These are phyloP conservation scores for Aplysia californica DNA, from an alignment of 1,140 invertebrate genomes.

Conservation along the genomic window DNA sequence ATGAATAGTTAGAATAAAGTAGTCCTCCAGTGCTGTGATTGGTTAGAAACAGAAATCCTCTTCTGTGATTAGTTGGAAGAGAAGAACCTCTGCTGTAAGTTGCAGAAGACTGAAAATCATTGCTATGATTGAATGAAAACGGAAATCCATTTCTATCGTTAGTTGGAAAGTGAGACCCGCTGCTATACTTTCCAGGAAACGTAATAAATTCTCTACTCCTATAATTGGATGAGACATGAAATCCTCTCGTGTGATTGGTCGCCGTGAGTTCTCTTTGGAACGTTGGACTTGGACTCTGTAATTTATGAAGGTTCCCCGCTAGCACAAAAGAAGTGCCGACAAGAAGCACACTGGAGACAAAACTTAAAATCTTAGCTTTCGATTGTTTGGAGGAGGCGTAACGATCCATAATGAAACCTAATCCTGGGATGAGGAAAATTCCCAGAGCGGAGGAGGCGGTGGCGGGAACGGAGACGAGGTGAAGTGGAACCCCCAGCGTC, in stretches of 20 bases:
- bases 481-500: constrained; percentile 5
- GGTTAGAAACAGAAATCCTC: background rate
- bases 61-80: background rate
- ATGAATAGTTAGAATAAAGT: too few species aligned
- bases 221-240: too few species aligned
- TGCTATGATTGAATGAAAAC: background rate
- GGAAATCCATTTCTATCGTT: background rate
- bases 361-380: constrained; percentile 4
- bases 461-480: constrained; percentile 14
- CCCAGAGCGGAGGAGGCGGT: constrained; percentile 23
- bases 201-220: too few species aligned
- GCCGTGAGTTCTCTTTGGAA: background rate
- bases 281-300: background rate
- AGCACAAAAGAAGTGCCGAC: background rate
- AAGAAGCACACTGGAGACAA: background rate
- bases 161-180: background rate
- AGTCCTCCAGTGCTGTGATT: too few species aligned
- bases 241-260: background rate
- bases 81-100: background rate
- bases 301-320: background rate
- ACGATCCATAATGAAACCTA: constrained; percentile 29
- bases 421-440: constrained; percentile 16
- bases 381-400: constrained; percentile 10
- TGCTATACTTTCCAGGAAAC: background rate
- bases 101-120: background rate